Evolutionary conservation across 64 coral and sea anemone species (phyloP).

Genomic region (Porites australiensis): DNA sequence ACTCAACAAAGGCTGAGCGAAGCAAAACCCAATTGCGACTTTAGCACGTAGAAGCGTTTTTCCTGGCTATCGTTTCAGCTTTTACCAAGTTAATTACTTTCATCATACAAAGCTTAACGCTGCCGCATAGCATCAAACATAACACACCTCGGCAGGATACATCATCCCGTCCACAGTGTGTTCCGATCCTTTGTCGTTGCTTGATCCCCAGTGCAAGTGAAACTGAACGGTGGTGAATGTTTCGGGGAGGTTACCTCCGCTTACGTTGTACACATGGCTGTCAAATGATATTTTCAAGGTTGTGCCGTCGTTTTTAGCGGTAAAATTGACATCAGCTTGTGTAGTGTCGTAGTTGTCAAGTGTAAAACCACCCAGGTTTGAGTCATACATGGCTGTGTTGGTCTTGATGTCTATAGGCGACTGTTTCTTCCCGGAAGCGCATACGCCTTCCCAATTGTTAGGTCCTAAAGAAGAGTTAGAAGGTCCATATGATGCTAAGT

Average conservation of each 20-base stretch:
- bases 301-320: neutral
- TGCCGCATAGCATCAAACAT: too few relatives aligned
- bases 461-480: conserved; percentile 29
- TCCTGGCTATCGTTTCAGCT: too few relatives aligned
- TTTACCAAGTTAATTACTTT: too few relatives aligned
- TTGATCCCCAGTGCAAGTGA: conserved; percentile 66
- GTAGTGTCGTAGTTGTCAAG: neutral
- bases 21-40: too few relatives aligned
- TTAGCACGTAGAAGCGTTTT: too few relatives aligned
- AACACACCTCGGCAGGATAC: conserved; percentile 51
- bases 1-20: too few relatives aligned
- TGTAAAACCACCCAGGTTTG: neutral
- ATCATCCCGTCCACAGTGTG: conserved; percentile 1
- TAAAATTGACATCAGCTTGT: neutral
- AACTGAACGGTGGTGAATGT: conserved; percentile 31
- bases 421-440: neutral
- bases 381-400: neutral
- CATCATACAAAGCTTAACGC: too few relatives aligned
- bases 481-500: neutral
- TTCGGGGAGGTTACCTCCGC: neutral
- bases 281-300: neutral
- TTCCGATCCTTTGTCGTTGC: conserved; percentile 28
- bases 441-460: neutral
- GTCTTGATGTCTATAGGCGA: conserved; percentile 52
- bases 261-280: neutral